These are phyloP conservation scores for Corythoichthys intestinalis DNA, from an alignment of 2,113 vertebrate species.

Conservation along the genomic window DNA sequence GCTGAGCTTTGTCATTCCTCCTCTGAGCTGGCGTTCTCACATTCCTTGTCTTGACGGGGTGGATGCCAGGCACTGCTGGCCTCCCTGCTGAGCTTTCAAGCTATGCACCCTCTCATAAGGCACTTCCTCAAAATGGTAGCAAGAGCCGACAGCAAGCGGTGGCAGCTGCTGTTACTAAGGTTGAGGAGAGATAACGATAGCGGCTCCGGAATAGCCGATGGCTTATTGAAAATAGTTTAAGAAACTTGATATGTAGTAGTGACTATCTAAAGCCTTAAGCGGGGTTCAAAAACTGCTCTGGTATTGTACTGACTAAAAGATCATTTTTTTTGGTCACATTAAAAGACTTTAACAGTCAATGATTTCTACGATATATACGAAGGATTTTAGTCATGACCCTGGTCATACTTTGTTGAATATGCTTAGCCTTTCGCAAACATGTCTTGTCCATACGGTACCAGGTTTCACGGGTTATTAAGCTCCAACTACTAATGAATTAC, in stretches of 20 bases:
- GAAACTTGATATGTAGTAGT: conserved; percentile 8
- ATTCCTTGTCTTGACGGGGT: conserved; percentile 17
- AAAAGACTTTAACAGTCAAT: conserved; percentile 53
- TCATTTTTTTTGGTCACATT: conserved; percentile 36
- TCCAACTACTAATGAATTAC: too few relatives aligned
- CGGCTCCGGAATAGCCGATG: conserved; percentile 6
- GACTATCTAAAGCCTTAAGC: conserved; percentile 6
- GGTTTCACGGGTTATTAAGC: too few relatives aligned
- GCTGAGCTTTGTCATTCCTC: conserved; percentile 33
- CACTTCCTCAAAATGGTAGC: conserved; percentile 29
- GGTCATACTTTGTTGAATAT: conserved; percentile 40
- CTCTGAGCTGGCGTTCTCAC: conserved; percentile 20
- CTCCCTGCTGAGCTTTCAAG: conserved; percentile 31
- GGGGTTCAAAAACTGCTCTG: conserved; percentile 24
- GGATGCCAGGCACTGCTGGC: conserved; percentile 18
- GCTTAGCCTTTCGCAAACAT: conserved; percentile 40
- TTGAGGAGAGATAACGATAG: background rate
- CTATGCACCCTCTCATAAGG: conserved; percentile 21
- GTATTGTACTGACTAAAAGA: conserved; percentile 31
- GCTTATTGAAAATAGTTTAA: conserved; percentile 18
- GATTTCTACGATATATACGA: background rate
- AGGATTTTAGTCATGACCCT: conserved; percentile 48
- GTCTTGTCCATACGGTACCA: background rate
- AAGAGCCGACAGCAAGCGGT: conserved; percentile 16
- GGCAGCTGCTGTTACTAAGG: conserved; percentile 3